A percentile compares a stretch with the other conserved stretches of the same genome.
Conservation (phyloP, 2,797 vertebrate species). For the Vultur gryphus region DNA sequence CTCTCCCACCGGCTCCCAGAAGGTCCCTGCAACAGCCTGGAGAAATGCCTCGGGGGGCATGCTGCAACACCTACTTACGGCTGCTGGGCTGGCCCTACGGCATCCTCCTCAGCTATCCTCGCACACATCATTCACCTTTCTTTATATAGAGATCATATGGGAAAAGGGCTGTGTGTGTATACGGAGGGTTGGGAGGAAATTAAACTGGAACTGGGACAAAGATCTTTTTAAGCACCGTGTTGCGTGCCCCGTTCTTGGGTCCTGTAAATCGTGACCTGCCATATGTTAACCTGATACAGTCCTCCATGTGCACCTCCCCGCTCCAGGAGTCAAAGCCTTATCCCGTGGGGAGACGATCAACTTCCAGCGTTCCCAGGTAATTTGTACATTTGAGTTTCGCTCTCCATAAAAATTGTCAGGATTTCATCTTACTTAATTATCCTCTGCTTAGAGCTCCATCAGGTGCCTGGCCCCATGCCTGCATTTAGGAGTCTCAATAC, state of each 20-base stretch:
- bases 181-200: conserved; percentile 18
- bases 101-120: neutral
- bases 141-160: neutral
- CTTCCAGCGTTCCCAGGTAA: conserved; percentile 58
- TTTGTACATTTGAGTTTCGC: conserved; percentile 12
- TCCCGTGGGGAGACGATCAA: neutral
- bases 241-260: neutral
- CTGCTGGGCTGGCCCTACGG: neutral
- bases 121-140: neutral
- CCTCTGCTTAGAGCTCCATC: neutral
- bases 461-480: conserved; percentile 1
- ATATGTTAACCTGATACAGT: neutral
- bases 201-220: conserved; percentile 48
- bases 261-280: neutral
- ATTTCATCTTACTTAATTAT: conserved; percentile 32
- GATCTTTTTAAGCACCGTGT: neutral
- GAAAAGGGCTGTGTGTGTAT: neutral
- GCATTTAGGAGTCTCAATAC: neutral
- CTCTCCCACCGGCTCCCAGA: neutral
- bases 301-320: neutral
- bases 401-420: conserved; percentile 44
- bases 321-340: neutral
- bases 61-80: neutral
- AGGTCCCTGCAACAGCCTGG: neutral
- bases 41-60: neutral